These are phyloP conservation scores for Oryzias javanicus DNA, from an alignment of 2,113 vertebrate species.

Conservation along the genomic window DNA sequence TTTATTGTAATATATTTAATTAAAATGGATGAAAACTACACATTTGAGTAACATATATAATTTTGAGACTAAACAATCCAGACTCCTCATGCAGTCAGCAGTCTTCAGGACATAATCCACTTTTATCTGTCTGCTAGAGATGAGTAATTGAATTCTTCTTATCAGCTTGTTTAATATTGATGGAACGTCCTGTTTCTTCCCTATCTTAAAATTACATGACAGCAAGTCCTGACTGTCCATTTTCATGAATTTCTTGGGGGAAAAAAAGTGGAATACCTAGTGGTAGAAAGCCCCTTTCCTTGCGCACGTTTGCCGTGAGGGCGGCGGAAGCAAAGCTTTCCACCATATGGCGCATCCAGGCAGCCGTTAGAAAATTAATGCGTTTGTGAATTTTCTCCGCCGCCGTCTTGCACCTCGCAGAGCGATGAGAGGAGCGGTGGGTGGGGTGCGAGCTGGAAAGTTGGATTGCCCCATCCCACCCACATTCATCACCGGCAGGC, in stretches of 20 bases:
- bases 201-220: conserved; percentile 1
- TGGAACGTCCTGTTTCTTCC: neutral
- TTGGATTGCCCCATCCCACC: conserved; percentile 25
- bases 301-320: conserved; percentile 9
- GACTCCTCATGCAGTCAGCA: neutral
- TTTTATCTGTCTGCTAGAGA: conserved; percentile 12
- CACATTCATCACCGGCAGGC: conserved; percentile 64
- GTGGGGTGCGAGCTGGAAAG: conserved; percentile 16
- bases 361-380: conserved; percentile 57
- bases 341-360: conserved; percentile 60
- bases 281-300: conserved; percentile 25
- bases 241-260: neutral
- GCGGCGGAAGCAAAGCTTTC: conserved; percentile 27
- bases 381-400: conserved; percentile 47
- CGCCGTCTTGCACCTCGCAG: conserved; percentile 54
- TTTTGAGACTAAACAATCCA: neutral
- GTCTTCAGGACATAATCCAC: conserved; percentile 2
- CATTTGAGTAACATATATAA: too few species aligned
- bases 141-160: conserved; percentile 16
- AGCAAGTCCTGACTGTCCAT: conserved; percentile 10
- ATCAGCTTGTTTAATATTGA: conserved; percentile 18
- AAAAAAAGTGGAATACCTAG: conserved; percentile 1
- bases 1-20: too few species aligned
- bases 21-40: too few species aligned
- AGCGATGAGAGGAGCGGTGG: conserved; percentile 7